Evolutionary conservation across 2,888 invertebrate species (phyloP), one percentile per base, ranked within the genome.

Genomic region (Callimorpha dominula): DNA sequence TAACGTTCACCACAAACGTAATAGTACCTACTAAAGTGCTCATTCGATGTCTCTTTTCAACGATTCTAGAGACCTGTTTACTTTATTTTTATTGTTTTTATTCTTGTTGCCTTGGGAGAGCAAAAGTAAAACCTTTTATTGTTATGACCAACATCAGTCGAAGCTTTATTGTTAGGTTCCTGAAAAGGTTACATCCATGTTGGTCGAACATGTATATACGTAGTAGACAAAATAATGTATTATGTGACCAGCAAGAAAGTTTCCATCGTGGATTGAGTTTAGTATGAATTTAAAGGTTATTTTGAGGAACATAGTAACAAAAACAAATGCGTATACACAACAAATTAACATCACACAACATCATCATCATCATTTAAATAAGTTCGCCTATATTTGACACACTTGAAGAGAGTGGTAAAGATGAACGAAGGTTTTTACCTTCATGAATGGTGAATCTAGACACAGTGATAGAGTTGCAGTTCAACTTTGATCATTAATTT

Each of bases 111-210:
- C 73, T 75, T 69, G 73, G 75, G 64, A 74, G 72, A 73, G 81
- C 72, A 60, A 80, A 82, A 78, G 81, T 82, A 75, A 82, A 82
- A 82, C 77, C 78, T 81, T 81, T 82, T 81, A 81, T 82, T 81
- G 81, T 81, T 75, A 80, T 69, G 79, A 63, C 76, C 72, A 73
- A 68, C 81, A 81, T 82, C 83, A 82, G 68, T 81, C 72, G 73
- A 80, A 80, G 67, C 65, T 76, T 72, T 78, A 82, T 78, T 81
- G 78, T 80, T 68, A 31, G 60, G 49, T 60, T 43, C 68, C 31
- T 46, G 14, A 49, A 15, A 70, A 49, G 46, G 63, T 68, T 43
- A 43, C 54, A 57, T 20, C 15, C 14, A 40, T 50, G 40, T 65
- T 50, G 11, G 40, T 50, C 15, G 49, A 17, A 65, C 49, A 49